These are phyloP conservation scores for Drosophila niveifrons DNA, from an alignment of 2,888 invertebrate species.

Conservation along the genomic window DNA sequence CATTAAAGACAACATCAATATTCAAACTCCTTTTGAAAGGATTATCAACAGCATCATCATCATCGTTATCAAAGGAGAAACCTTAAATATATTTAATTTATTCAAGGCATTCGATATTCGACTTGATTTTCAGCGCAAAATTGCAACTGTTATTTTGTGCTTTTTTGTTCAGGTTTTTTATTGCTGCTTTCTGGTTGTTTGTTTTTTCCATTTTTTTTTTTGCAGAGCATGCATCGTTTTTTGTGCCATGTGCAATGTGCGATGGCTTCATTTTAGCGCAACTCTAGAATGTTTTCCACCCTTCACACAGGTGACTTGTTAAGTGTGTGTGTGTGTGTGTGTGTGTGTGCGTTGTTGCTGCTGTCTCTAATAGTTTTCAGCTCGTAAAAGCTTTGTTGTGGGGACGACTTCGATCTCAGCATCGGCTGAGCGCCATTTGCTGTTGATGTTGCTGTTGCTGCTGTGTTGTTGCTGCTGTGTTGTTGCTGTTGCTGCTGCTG, in stretches of 20 bases:
- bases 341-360: slow-evolving; percentile 39
- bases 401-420: slow-evolving; percentile 65
- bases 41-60: slow-evolving; percentile 2
- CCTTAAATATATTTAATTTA: neutral
- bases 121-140: neutral
- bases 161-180: slow-evolving; percentile 16
- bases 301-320: slow-evolving; percentile 36
- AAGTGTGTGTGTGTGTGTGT: slow-evolving; percentile 10
- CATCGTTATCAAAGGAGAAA: neutral
- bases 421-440: slow-evolving; percentile 33
- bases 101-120: slow-evolving; percentile 22
- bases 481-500: slow-evolving; percentile 23
- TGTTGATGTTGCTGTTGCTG: slow-evolving; percentile 29
- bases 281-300: slow-evolving; percentile 24
- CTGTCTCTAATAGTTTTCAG: slow-evolving; percentile 77
- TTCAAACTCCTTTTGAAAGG: slow-evolving; percentile 5
- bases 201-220: slow-evolving; percentile 12
- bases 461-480: no score
- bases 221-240: slow-evolving; percentile 50
- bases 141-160: slow-evolving; percentile 5
- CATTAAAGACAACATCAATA: slow-evolving; percentile 7
- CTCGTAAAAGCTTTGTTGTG: slow-evolving; percentile 73
- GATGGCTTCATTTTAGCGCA: slow-evolving; percentile 67
- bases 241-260: slow-evolving; percentile 48
- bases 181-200: neutral